Evolutionary conservation across 2,888 invertebrate species (phyloP).

Genomic region (Bimastos eiseni): DNA sequence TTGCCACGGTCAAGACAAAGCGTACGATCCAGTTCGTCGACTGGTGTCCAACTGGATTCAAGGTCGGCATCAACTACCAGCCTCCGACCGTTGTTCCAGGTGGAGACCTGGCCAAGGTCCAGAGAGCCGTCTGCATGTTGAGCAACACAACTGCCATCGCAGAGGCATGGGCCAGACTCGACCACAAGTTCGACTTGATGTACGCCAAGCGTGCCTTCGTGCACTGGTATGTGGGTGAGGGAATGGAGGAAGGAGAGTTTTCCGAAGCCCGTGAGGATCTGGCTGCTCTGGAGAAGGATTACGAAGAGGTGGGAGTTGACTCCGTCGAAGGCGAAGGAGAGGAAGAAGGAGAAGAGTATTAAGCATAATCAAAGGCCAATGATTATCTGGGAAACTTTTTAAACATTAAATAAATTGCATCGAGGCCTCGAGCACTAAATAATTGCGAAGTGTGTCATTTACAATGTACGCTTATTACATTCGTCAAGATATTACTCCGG

Average conservation of each 20-base stretch:
- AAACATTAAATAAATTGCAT: no score
- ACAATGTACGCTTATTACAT: no score
- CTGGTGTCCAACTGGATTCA: constrained; percentile 46
- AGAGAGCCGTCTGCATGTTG: constrained; percentile 82
- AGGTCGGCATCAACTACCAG: constrained; percentile 82
- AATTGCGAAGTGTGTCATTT: no score
- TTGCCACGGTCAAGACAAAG: constrained; percentile 60
- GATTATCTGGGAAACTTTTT: neutral
- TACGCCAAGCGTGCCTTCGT: constrained; percentile 82
- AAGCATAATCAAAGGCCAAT: neutral
- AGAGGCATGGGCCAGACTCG: constrained; percentile 80
- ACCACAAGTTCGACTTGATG: constrained; percentile 79
- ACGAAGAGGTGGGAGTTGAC: constrained; percentile 56
- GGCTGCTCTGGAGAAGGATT: constrained; percentile 56
- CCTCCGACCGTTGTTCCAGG: constrained; percentile 70
- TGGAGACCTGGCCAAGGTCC: constrained; percentile 68
- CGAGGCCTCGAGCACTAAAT: no score
- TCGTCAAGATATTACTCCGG: no score
- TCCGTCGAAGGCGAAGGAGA: constrained; percentile 47
- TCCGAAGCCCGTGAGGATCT: constrained; percentile 85
- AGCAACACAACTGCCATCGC: constrained; percentile 89
- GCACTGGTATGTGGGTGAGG: constrained; percentile 82
- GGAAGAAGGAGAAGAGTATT: constrained; percentile 36
- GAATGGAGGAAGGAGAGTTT: constrained; percentile 81
- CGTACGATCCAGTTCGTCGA: constrained; percentile 47